Evolutionary conservation across 1,140 invertebrate species (phyloP).

Genomic region (Plectus sambesii): DNA sequence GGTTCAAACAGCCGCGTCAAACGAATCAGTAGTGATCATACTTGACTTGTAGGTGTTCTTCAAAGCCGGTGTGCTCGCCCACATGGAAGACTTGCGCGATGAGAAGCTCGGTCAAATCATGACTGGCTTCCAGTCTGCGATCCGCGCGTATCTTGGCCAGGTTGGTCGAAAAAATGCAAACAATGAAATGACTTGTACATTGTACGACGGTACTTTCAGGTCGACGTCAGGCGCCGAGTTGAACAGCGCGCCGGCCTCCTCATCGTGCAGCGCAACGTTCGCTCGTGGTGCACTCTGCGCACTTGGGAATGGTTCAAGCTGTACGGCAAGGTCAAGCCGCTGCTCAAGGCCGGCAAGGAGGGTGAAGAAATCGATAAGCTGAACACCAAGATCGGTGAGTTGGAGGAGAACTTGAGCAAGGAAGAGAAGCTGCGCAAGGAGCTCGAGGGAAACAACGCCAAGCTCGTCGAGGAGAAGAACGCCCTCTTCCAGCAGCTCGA

Average conservation of each 20-base stretch:
- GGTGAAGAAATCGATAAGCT: constrained; percentile 97
- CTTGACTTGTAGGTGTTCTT: constrained; percentile 78
- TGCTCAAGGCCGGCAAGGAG: constrained; percentile 79
- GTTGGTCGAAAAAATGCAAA: not conserved
- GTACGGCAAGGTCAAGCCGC: constrained; percentile 42
- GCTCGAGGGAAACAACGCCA: constrained; percentile 90
- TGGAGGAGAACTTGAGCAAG: constrained; percentile 90
- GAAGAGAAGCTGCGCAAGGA: constrained; percentile 96
- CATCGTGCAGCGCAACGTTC: constrained; percentile 95
- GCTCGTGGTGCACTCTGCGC: constrained; percentile 91
- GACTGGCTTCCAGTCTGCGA: constrained; percentile 74
- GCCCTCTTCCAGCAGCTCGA: constrained; percentile 72
- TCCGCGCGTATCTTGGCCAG: constrained; percentile 38
- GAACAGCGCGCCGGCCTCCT: constrained; percentile 55
- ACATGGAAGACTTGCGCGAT: constrained; percentile 98
- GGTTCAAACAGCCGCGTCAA: constrained; percentile 58
- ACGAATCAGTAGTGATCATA: not conserved
- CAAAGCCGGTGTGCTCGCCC: constrained; percentile 98
- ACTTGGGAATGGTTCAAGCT: constrained; percentile 87
- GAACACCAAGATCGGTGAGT: constrained; percentile 74
- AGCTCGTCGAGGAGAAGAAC: constrained; percentile 79
- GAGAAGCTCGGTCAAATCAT: constrained; percentile 94
- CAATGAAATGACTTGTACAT: not conserved
- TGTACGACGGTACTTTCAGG: constrained; percentile 10
- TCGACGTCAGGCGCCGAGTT: constrained; percentile 35